Evolutionary conservation across 2,797 vertebrate species (phyloP), one percentile per base, ranked within the genome.

Genomic region (Coreius guichenoti): DNA sequence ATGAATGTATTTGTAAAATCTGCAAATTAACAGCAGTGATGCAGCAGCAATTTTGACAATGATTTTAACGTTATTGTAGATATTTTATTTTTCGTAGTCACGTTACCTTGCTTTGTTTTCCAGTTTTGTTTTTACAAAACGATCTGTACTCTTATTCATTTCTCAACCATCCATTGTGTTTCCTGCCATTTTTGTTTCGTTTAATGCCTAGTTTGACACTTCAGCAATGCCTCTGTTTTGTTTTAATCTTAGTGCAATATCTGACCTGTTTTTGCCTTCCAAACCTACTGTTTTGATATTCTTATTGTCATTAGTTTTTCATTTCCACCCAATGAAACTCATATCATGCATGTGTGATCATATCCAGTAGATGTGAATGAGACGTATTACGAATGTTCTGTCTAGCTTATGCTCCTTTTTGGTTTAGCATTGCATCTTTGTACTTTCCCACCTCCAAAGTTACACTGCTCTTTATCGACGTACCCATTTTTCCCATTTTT

Each of bases 1-100:
- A 91, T 93, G 95, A 95, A 95, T 95, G 94, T 95, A 95, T 88
- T 93, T 92, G 92, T 91, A 90, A 89, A 88, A 89, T 89, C 67
- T 87, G 81, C 89, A 87, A 88, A 91, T 93, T 92, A 84, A 83
- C 91, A 91, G 89, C 90, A 84, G 86, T 90, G 86, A 91, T 89
- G 91, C 90, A 92, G 88, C 88, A 81, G 86, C 29, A 33, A 45
- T n/a, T n/a, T n/a, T n/a, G n/a, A n/a, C n/a, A n/a, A n/a, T n/a
- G n/a, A n/a, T n/a, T n/a, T n/a, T n/a, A n/a, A n/a, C 73, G 13
- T 74, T 85, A 54, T 63, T 58, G 69, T 87, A 75, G 89, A 81
- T 56, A 86, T 87, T 82, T 81, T 65, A 65, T 65, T 26, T 78
- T 91, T 90, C 86, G 58, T 88, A 88, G 90, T 82, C 81, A 2